These are phyloP conservation scores for Myrmecophaga tridactyla DNA, from an alignment of 2,113 vertebrate species.

Conservation along the genomic window DNA sequence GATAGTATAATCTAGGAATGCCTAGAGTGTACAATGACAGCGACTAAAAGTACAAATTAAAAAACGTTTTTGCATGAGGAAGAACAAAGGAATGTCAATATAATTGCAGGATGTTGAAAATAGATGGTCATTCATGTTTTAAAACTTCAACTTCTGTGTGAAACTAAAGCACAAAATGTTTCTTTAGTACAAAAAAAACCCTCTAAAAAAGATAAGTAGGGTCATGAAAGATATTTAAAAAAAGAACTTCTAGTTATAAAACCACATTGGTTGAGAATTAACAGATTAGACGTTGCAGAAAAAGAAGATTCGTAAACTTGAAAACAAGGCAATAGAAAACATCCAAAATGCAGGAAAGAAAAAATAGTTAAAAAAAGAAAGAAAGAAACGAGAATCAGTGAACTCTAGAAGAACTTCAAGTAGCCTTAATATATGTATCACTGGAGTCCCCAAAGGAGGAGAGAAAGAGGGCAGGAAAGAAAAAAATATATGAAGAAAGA, in stretches of 20 bases:
- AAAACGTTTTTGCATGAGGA: too few species aligned
- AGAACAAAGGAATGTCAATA: too few species aligned
- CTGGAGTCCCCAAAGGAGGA: not conserved
- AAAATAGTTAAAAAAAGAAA: not conserved
- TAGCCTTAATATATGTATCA: not conserved
- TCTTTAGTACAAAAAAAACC: too few species aligned
- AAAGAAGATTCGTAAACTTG: not conserved
- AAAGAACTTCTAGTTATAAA: not conserved
- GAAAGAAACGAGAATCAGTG: not conserved
- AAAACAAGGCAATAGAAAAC: not conserved
- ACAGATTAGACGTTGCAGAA: not conserved
- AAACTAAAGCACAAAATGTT: too few species aligned
- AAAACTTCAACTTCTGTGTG: too few species aligned
- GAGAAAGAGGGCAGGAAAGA: not conserved
- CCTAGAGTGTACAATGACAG: too few species aligned
- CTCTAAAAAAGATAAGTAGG: not conserved
- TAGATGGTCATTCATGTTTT: too few species aligned
- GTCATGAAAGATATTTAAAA: not conserved
- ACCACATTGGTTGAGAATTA: not conserved
- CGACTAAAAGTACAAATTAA: too few species aligned
- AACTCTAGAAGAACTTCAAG: not conserved
- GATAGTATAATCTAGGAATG: too few species aligned
- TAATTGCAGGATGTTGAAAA: too few species aligned
- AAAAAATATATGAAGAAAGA: not conserved
- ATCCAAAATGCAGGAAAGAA: conserved; percentile 4